Percentiles rank a stretch among this genome's conserved stretches.
Evolutionary conservation across 2,797 vertebrate genomes (phyloP).

Genomic region (Pseudochaenichthys georgianus): DNA sequence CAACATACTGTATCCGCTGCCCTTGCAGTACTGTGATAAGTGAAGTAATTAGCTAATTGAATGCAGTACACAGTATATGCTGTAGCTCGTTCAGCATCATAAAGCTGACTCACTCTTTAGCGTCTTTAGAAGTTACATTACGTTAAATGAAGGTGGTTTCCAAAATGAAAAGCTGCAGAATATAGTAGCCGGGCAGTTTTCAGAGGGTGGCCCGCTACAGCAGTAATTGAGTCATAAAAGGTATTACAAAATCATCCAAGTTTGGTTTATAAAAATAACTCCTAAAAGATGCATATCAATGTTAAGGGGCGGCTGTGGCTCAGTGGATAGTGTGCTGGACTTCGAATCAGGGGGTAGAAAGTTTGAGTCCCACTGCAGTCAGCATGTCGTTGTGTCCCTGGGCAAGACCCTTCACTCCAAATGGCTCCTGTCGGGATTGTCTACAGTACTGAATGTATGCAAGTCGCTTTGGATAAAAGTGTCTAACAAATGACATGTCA

Average conservation of each 20-base stretch:
- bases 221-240: conserved; percentile 15
- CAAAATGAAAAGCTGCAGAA: conserved; percentile 59
- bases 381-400: too few species aligned
- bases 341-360: too few species aligned
- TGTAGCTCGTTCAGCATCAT: conserved; percentile 44
- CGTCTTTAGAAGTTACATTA: conserved; percentile 65
- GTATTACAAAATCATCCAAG: not conserved
- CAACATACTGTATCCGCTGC: conserved; percentile 21
- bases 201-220: too few species aligned
- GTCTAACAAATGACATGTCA: too few species aligned
- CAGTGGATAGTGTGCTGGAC: too few species aligned
- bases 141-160: conserved; percentile 65
- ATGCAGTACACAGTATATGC: conserved; percentile 61
- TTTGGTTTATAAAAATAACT: conserved; percentile 11
- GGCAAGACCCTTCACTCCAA: too few species aligned
- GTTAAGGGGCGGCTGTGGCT: too few species aligned
- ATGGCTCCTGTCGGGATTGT: too few species aligned
- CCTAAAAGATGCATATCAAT: not conserved
- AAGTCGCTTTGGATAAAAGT: too few species aligned
- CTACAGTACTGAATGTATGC: too few species aligned
- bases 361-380: too few species aligned
- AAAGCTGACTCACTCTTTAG: conserved; percentile 71
- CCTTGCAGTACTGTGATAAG: conserved; percentile 48
- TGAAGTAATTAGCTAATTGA: conserved; percentile 75
- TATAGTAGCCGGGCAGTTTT: conserved; percentile 18